Conservation (phyloP, 2,888 invertebrate genomes). For the Hyalella azteca region DNA sequence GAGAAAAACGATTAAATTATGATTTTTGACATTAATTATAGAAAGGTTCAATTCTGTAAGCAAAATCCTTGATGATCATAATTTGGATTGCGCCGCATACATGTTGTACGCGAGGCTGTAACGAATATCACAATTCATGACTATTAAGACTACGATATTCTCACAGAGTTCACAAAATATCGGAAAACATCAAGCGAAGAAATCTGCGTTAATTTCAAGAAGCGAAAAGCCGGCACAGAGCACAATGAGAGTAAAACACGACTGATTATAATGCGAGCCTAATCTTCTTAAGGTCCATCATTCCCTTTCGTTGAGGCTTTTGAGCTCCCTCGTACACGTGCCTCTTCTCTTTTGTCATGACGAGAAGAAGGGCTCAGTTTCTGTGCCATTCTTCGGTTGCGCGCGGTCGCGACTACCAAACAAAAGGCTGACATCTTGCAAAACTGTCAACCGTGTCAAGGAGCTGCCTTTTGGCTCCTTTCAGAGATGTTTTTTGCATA, state of each 20-base stretch:
- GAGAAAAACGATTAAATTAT: too few species aligned
- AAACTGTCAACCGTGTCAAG: slow-evolving; percentile 32
- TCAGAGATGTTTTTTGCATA: slow-evolving; percentile 15
- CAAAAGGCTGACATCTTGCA: slow-evolving; percentile 38
- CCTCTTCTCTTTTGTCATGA: neutral
- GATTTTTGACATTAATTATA: too few species aligned
- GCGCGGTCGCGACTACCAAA: neutral
- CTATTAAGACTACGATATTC: neutral
- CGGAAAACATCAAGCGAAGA: neutral
- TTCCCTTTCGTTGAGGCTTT: slow-evolving; percentile 19
- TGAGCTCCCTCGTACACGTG: neutral
- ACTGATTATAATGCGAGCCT: neutral
- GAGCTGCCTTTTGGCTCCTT: slow-evolving; percentile 16
- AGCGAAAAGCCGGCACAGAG: neutral
- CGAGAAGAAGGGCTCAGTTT: neutral
- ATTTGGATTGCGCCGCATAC: neutral
- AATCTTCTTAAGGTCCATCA: slow-evolving; percentile 10
- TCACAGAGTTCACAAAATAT: neutral
- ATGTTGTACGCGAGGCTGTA: neutral
- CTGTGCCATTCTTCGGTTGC: slow-evolving; percentile 9
- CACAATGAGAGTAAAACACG: neutral
- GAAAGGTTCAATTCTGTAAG: neutral
- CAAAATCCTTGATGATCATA: neutral
- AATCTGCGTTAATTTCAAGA: neutral
- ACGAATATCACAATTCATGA: too few species aligned